Evolutionary conservation across 1,140 invertebrate species (phyloP).

Genomic region (Anagrus nilaparvatae): DNA sequence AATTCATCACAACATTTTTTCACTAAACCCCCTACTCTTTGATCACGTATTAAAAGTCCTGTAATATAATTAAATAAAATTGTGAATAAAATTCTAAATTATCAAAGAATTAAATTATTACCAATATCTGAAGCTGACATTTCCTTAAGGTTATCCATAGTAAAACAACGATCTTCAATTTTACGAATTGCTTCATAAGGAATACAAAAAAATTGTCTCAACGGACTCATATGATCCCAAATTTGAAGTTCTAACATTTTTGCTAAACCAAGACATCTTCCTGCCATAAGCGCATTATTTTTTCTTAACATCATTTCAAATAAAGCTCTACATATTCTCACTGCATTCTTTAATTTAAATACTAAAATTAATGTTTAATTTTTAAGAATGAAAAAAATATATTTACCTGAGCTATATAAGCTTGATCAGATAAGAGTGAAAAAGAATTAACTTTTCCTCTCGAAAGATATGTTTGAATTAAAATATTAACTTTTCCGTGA

Average conservation of each 20-base stretch:
- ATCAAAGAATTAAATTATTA: constrained; percentile 24
- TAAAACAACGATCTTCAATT: constrained; percentile 66
- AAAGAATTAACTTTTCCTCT: constrained; percentile 70
- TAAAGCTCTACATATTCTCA: constrained; percentile 79
- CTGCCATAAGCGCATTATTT: constrained; percentile 83
- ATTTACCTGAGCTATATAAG: constrained; percentile 81
- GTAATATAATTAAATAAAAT: constrained; percentile 13
- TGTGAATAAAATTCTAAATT: neutral
- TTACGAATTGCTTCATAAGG: constrained; percentile 68
- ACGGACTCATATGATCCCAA: constrained; percentile 79
- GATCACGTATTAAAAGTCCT: constrained; percentile 69
- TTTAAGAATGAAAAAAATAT: constrained; percentile 4
- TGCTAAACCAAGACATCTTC: constrained; percentile 66
- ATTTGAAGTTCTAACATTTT: constrained; percentile 85
- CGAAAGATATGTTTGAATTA: constrained; percentile 88
- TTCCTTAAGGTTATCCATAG: constrained; percentile 68
- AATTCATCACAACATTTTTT: constrained; percentile 81
- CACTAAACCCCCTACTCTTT: constrained; percentile 62
- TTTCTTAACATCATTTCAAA: constrained; percentile 89
- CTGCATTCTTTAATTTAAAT: constrained; percentile 62
- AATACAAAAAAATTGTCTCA: constrained; percentile 79
- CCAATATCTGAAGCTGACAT: constrained; percentile 82
- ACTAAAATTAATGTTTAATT: constrained; percentile 2
- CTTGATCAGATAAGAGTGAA: constrained; percentile 86
- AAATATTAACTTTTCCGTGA: constrained; percentile 93